phyloP scores from a whole-genome alignment of 1,140 invertebrate species.

The Melanaphis sacchari region DNA sequence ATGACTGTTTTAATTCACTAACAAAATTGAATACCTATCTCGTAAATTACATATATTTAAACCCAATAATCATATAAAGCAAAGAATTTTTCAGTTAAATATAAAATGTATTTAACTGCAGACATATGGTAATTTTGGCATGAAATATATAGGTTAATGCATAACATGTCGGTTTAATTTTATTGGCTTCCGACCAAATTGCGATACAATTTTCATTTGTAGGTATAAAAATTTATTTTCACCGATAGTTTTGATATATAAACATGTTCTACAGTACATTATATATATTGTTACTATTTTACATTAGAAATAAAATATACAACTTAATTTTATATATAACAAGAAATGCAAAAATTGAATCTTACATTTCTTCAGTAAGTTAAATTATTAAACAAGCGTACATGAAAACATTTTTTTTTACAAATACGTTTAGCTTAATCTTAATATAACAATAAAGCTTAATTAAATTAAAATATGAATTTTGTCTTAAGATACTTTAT shows the following conservation, averaged over 20 bases:
- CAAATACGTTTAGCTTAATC: neutral
- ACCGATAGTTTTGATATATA: neutral
- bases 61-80: neutral
- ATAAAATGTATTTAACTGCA: neutral
- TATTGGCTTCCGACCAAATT: neutral
- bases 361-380: too few relatives aligned
- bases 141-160: constrained; percentile 28
- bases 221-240: neutral
- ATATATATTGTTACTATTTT: neutral
- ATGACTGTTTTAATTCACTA: neutral
- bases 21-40: neutral
- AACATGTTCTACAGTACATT: neutral
- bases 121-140: constrained; percentile 32
- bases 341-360: too few relatives aligned
- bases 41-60: neutral
- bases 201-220: neutral
- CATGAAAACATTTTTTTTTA: too few relatives aligned
- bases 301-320: neutral
- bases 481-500: neutral
- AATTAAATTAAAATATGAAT: neutral
- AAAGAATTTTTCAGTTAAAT: neutral
- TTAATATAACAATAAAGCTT: neutral
- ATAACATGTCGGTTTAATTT: constrained; percentile 3
- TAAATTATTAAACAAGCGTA: too few relatives aligned
- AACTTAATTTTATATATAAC: too few relatives aligned